Conservation (phyloP, 2,113 vertebrate genomes). For the Oreochromis aureus region DNA sequence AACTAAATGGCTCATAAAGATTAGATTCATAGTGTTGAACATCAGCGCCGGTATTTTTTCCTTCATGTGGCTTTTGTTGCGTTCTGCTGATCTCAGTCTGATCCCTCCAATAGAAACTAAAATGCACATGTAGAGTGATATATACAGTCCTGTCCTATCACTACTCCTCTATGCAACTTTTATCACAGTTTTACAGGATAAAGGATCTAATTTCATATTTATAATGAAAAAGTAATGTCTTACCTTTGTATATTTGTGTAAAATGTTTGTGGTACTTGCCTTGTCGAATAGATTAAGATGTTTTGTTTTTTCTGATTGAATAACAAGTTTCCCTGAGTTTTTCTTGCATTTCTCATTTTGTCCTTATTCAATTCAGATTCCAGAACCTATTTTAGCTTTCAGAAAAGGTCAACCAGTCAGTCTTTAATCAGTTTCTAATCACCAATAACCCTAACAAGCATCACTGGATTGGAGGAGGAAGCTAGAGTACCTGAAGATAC, state of each 20-base stretch:
- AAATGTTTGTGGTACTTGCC: slow-evolving; percentile 65
- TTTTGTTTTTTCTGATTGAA: slow-evolving; percentile 27
- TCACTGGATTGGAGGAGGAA: not conserved
- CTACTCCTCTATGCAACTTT: slow-evolving; percentile 87
- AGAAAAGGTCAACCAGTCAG: not conserved
- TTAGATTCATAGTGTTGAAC: not conserved
- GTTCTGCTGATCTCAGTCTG: not conserved
- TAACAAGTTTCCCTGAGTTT: slow-evolving; percentile 10
- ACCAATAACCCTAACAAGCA: not conserved
- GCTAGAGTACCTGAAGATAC: not conserved
- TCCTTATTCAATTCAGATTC: not conserved
- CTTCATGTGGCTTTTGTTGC: not conserved
- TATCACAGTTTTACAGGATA: slow-evolving; percentile 77
- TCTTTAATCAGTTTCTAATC: not conserved
- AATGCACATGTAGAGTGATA: not conserved
- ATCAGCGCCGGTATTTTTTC: not conserved
- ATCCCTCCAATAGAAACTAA: slow-evolving; percentile 36
- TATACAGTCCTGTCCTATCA: not conserved
- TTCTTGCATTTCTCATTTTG: not conserved
- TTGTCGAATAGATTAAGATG: slow-evolving; percentile 31
- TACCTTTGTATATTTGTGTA: slow-evolving; percentile 84
- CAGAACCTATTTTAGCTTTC: not conserved
- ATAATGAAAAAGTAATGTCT: slow-evolving; percentile 84
- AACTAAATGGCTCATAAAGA: not conserved
- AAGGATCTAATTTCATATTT: slow-evolving; percentile 92